phyloP scores from a whole-genome alignment of 2,797 vertebrate species.

The Rousettus madagascariensis region DNA sequence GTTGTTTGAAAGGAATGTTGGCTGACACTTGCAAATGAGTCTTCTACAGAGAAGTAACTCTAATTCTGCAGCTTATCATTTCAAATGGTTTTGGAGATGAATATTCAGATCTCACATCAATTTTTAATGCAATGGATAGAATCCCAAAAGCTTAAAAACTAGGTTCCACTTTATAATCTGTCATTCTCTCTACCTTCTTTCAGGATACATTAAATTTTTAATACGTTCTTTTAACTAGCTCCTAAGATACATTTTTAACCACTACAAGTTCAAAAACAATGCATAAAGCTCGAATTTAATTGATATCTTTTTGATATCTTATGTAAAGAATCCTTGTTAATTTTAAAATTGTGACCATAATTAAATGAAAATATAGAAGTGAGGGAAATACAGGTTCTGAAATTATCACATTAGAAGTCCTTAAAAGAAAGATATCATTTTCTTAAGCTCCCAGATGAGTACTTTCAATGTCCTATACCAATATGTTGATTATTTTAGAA shows the following conservation, averaged over 20 bases:
- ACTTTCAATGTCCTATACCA: constrained; percentile 41
- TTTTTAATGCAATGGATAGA: constrained; percentile 63
- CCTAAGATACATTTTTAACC: constrained; percentile 57
- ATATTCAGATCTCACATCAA: constrained; percentile 65
- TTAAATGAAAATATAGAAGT: constrained; percentile 59
- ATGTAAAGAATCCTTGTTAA: constrained; percentile 20
- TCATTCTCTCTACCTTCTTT: constrained; percentile 66
- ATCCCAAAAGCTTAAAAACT: constrained; percentile 73
- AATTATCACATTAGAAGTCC: constrained; percentile 39
- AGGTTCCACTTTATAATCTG: constrained; percentile 55
- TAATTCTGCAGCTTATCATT: constrained; percentile 61
- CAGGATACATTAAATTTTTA: constrained; percentile 69
- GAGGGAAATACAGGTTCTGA: neutral
- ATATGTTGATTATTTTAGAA: constrained; percentile 29
- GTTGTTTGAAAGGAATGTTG: constrained; percentile 54
- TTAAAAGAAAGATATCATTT: constrained; percentile 40
- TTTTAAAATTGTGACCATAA: constrained; percentile 52
- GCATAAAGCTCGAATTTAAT: constrained; percentile 36
- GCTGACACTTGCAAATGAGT: constrained; percentile 68
- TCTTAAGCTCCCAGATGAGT: neutral
- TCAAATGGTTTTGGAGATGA: constrained; percentile 63
- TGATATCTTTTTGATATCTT: constrained; percentile 39
- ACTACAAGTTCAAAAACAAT: constrained; percentile 56
- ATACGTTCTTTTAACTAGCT: constrained; percentile 63
- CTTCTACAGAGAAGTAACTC: constrained; percentile 54